These are phyloP conservation scores for Campoletis raptor DNA, from an alignment of 2,888 invertebrate genomes.

Conservation along the genomic window DNA sequence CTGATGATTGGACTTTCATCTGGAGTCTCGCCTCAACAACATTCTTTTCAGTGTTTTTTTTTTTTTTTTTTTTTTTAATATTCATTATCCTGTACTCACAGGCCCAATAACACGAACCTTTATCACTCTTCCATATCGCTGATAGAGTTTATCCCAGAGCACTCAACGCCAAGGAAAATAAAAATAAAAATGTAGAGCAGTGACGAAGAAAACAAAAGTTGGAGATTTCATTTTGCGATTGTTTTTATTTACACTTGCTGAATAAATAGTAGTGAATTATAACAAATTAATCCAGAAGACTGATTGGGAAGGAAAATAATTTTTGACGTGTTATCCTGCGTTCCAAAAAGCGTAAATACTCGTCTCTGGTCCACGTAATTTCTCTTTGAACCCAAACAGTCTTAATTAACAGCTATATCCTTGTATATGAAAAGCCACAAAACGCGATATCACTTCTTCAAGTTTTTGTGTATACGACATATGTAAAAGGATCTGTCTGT, in stretches of 20 bases:
- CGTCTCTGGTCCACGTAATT: conserved; percentile 21
- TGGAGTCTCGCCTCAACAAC: not conserved
- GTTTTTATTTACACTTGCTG: not conserved
- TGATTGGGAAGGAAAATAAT: not conserved
- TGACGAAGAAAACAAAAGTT: not conserved
- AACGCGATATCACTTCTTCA: conserved; percentile 14
- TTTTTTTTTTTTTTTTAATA: conserved; percentile 30
- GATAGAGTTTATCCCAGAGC: conserved; percentile 23
- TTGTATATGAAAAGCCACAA: conserved; percentile 1
- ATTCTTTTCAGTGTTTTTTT: conserved; percentile 18
- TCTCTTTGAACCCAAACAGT: conserved; percentile 16
- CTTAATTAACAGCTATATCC: not conserved
- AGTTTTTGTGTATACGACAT: conserved; percentile 1
- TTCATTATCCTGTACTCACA: conserved; percentile 36
- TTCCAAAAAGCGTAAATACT: conserved; percentile 1
- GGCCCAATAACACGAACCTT: conserved; percentile 14
- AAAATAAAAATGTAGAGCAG: not conserved
- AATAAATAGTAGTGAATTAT: not conserved
- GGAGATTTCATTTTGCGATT: not conserved
- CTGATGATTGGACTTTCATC: conserved; percentile 28
- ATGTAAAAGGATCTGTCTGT: not conserved
- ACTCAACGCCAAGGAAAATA: not conserved
- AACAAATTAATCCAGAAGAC: not conserved
- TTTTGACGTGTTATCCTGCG: not conserved
- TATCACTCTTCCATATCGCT: conserved; percentile 28